Percentiles rank a stretch among this genome's conserved stretches.
These are phyloP conservation scores for Clamator glandarius DNA, from an alignment of 2,797 vertebrate genomes.

Conservation along the genomic window DNA sequence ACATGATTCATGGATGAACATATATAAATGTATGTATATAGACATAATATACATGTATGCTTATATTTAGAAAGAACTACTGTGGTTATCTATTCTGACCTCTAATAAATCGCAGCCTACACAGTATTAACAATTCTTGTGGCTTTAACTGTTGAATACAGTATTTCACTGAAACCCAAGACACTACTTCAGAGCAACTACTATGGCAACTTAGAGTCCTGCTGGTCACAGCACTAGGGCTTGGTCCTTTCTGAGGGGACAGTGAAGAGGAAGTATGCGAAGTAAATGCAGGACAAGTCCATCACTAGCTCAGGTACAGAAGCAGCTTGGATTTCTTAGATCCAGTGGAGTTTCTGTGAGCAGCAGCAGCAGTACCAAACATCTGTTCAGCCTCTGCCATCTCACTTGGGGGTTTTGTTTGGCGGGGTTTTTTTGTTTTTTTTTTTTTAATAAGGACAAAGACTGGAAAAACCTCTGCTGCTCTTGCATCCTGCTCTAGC, in stretches of 20 bases:
- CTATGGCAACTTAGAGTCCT: not conserved
- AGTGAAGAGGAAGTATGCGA: not conserved
- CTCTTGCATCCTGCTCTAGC: not conserved
- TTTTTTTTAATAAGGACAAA: not conserved
- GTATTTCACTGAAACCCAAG: not conserved
- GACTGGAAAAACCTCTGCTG: not conserved
- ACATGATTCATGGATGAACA: not conserved
- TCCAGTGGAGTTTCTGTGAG: not conserved
- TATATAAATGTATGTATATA: accelerated
- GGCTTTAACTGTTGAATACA: not conserved
- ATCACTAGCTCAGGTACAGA: not conserved
- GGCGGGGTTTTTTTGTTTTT: not conserved
- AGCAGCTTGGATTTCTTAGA: not conserved
- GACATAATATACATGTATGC: accelerated
- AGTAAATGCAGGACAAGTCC: not conserved
- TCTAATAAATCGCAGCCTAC: not conserved
- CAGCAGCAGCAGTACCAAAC: not conserved
- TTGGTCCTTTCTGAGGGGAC: not conserved
- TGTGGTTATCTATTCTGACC: not conserved
- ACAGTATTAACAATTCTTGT: not conserved
- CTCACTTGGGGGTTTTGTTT: not conserved
- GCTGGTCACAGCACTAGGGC: not conserved
- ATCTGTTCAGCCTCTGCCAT: not conserved
- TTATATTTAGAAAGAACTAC: not conserved
- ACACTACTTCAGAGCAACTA: not conserved